Percentiles rank a stretch among this genome's conserved stretches.
phyloP scores from a whole-genome alignment of 2,888 invertebrate genomes.

The Rugalucina vietnamica region DNA sequence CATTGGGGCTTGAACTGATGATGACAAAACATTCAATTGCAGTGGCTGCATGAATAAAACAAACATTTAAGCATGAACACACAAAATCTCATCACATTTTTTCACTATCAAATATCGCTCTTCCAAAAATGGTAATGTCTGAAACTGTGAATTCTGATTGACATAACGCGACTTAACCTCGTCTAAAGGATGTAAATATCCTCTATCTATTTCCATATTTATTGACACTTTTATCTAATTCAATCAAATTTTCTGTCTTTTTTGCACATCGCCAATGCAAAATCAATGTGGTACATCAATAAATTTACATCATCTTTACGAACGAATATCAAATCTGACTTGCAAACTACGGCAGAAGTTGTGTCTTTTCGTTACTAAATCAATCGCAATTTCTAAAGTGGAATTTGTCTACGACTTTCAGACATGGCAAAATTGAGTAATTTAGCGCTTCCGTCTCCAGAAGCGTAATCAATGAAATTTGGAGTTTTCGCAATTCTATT shows the following conservation, averaged over 20 bases:
- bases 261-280: slow-evolving; percentile 43
- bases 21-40: too few relatives aligned
- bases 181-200: neutral
- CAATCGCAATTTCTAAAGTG: neutral
- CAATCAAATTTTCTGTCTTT: slow-evolving; percentile 39
- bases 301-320: slow-evolving; percentile 31
- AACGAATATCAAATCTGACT: slow-evolving; percentile 56
- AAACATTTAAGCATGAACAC: too few relatives aligned
- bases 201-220: slow-evolving; percentile 13
- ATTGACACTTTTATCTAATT: slow-evolving; percentile 45
- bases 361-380: neutral
- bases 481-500: too few relatives aligned
- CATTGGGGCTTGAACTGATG: too few relatives aligned
- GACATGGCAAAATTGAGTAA: neutral
- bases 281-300: slow-evolving; percentile 4
- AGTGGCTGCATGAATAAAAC: too few relatives aligned
- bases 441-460: neutral
- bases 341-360: slow-evolving; percentile 47
- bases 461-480: neutral
- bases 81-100: too few relatives aligned
- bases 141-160: neutral
- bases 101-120: too few relatives aligned
- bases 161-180: neutral
- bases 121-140: neutral
- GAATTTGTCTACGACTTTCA: neutral